phyloP scores from a whole-genome alignment of 2,888 invertebrate species.

The Agonopterix alstromeriana region DNA sequence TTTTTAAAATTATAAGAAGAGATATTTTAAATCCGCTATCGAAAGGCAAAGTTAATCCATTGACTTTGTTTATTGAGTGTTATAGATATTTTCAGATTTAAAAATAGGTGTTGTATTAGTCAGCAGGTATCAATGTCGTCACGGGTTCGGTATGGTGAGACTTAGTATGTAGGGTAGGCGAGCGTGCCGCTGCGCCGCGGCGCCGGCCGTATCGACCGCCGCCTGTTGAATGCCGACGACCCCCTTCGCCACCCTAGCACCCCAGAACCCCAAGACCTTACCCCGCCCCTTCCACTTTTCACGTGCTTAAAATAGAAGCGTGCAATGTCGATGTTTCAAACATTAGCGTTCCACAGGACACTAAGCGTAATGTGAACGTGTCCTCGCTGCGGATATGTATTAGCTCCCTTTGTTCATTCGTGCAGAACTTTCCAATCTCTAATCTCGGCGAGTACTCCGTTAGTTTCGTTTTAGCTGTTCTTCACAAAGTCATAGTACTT shows the following conservation, averaged over 20 bases:
- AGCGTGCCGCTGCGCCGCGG: constrained; percentile 52
- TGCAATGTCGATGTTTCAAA: constrained; percentile 71
- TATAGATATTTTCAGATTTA: too few relatives aligned
- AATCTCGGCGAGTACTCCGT: too few relatives aligned
- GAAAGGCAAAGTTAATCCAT: too few relatives aligned
- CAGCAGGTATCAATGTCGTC: constrained; percentile 2
- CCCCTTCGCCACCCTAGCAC: constrained; percentile 29
- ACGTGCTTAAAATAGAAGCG: constrained; percentile 73
- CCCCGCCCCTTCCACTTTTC: constrained; percentile 58
- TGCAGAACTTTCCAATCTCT: too few relatives aligned
- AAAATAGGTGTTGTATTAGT: not conserved
- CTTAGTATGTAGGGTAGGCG: constrained; percentile 31
- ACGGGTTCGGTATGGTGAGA: not conserved
- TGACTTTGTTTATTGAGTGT: too few relatives aligned
- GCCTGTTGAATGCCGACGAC: constrained; percentile 73
- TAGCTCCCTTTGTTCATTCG: too few relatives aligned
- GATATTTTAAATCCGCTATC: too few relatives aligned
- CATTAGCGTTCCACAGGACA: constrained; percentile 58
- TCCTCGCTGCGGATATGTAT: constrained; percentile 13
- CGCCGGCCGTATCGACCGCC: constrained; percentile 67
- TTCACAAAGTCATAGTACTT: too few relatives aligned
- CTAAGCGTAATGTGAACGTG: constrained; percentile 23
- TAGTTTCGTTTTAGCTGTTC: too few relatives aligned
- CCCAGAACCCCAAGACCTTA: constrained; percentile 42
- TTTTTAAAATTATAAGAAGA: too few relatives aligned